Conservation (phyloP, 1,140 invertebrate genomes). For the Bathynomus jamesi region DNA sequence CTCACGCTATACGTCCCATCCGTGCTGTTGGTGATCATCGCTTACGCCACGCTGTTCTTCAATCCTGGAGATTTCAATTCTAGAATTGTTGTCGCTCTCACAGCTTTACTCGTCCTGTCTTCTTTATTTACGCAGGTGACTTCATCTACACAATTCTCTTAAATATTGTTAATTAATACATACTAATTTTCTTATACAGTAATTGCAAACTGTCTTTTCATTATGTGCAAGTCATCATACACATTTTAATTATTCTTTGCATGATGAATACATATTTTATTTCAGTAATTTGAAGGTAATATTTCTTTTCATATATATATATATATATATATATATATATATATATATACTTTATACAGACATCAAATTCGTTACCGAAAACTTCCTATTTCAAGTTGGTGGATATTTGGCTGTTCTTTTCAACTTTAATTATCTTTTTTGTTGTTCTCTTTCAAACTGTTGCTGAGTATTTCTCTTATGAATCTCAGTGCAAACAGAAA, state of each 20-base stretch:
- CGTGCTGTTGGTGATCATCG: slow-evolving; percentile 10
- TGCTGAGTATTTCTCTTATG: slow-evolving; percentile 20
- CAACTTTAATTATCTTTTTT: slow-evolving; percentile 25
- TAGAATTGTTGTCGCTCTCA: slow-evolving; percentile 16
- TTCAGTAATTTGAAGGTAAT: no score
- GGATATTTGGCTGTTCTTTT: slow-evolving; percentile 20
- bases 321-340: no score
- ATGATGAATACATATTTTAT: no score
- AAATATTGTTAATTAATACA: no score
- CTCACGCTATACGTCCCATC: slow-evolving; percentile 16
- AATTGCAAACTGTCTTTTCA: no score
- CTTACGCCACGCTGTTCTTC: slow-evolving; percentile 15
- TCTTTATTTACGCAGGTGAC: slow-evolving; percentile 18
- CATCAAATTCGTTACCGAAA: slow-evolving; percentile 15
- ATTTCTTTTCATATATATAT: no score
- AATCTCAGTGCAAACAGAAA: neutral
- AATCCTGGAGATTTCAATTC: slow-evolving; percentile 12
- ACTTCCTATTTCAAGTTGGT: slow-evolving; percentile 14
- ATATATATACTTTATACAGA: no score
- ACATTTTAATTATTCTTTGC: no score
- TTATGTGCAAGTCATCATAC: no score
- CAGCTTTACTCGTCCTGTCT: slow-evolving; percentile 8
- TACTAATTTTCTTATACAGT: no score
- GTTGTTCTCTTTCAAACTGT: slow-evolving; percentile 39
- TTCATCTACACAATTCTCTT: no score